These are phyloP conservation scores for Chondrosia reniformis DNA, from an alignment of 37 sponge, comb jelly and placozoan genomes.

Conservation along the genomic window DNA sequence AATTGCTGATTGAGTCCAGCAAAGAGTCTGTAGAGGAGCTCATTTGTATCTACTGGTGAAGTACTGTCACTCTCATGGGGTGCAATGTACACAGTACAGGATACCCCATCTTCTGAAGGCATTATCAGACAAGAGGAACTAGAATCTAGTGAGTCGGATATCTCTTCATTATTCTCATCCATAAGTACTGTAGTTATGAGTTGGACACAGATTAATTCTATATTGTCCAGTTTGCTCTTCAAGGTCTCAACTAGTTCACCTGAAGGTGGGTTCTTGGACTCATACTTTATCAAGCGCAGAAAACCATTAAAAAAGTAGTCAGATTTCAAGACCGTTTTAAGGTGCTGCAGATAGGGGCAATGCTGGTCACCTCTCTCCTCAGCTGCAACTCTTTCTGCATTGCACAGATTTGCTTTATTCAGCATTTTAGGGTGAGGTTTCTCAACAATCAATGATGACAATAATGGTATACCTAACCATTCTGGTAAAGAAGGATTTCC, in stretches of 20 bases:
- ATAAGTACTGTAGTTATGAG: slow-evolving; percentile 11
- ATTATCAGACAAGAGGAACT: neutral
- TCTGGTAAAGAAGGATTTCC: slow-evolving; percentile 24
- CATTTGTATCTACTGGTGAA: too few relatives aligned
- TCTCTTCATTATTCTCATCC: neutral
- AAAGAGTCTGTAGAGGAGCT: neutral
- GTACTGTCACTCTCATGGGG: neutral
- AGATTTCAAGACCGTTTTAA: neutral
- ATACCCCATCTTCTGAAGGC: neutral
- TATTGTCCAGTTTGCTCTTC: neutral
- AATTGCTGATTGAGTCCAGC: neutral
- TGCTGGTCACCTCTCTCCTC: neutral
- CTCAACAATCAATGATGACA: slow-evolving; percentile 33
- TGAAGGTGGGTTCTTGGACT: neutral
- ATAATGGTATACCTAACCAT: slow-evolving; percentile 27
- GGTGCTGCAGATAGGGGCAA: neutral
- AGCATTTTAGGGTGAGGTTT: slow-evolving; percentile 19
- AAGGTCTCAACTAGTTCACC: slow-evolving; percentile 1
- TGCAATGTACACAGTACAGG: neutral
- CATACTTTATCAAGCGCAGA: neutral
- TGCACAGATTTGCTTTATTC: slow-evolving; percentile 13
- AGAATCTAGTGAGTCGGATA: neutral
- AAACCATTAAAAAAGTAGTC: neutral
- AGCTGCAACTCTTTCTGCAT: slow-evolving; percentile 23
- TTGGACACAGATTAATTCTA: slow-evolving; percentile 12